These are phyloP conservation scores for Mizuhopecten yessoensis DNA, from an alignment of 1,140 invertebrate species.

Conservation along the genomic window DNA sequence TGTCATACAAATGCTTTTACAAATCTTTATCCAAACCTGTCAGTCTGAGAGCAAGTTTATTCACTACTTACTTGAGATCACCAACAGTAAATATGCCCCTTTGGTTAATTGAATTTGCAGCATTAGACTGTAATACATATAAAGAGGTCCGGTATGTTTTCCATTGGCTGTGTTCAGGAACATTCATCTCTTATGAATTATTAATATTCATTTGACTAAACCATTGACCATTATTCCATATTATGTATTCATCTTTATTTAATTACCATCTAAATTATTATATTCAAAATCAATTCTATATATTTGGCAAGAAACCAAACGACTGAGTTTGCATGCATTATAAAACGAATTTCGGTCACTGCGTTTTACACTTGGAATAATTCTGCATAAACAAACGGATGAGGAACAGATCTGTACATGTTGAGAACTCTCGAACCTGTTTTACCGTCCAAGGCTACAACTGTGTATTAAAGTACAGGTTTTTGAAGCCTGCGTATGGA, in stretches of 20 bases:
- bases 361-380: background rate
- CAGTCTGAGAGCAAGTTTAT: background rate
- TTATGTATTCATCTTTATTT: background rate
- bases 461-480: slow-evolving; percentile 3
- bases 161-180: background rate
- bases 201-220: background rate
- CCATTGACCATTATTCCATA: slow-evolving; percentile 7
- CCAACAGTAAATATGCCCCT: background rate
- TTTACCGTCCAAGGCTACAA: background rate
- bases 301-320: background rate
- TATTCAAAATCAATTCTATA: slow-evolving; percentile 21
- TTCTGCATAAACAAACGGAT: slow-evolving; percentile 16
- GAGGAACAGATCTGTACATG: slow-evolving; percentile 1
- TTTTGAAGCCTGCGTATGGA: background rate
- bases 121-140: background rate
- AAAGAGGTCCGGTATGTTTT: too few species aligned
- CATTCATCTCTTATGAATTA: slow-evolving; percentile 23
- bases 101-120: background rate
- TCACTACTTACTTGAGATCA: background rate
- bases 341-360: background rate
- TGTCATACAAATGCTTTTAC: background rate
- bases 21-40: background rate
- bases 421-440: background rate
- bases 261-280: background rate
- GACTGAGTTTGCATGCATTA: slow-evolving; percentile 26